These are phyloP conservation scores for Trematomus loennbergii DNA, from an alignment of 2,113 vertebrate genomes.

Conservation along the genomic window DNA sequence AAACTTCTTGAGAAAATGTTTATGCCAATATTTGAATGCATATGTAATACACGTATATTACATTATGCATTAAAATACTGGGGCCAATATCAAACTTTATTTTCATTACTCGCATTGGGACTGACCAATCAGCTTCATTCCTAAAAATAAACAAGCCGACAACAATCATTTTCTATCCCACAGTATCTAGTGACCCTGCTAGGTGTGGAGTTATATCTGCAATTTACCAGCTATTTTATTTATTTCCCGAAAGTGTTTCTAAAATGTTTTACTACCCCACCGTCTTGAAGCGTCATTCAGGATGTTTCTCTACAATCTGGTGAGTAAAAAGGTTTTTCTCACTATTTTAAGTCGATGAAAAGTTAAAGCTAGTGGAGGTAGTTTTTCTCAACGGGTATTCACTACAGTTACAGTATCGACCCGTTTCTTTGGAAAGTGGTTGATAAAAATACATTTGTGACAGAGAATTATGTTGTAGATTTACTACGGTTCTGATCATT, in stretches of 20 bases:
- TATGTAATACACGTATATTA: no score
- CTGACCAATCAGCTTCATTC: constrained; percentile 40
- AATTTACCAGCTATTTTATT: neutral
- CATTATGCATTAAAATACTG: neutral
- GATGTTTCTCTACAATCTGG: constrained; percentile 91
- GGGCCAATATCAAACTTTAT: neutral
- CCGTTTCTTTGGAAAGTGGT: neutral
- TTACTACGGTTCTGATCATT: no score
- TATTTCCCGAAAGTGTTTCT: neutral
- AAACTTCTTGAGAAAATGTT: no score
- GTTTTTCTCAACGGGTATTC: neutral
- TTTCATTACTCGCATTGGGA: no score
- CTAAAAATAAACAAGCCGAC: neutral
- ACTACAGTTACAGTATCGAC: neutral
- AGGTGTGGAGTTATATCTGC: neutral
- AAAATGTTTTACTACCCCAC: constrained; percentile 90
- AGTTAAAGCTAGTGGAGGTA: neutral
- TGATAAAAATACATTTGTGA: no score
- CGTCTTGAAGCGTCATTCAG: constrained; percentile 85
- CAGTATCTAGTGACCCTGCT: neutral
- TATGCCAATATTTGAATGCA: neutral
- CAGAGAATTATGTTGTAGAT: no score
- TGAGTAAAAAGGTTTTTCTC: constrained; percentile 66
- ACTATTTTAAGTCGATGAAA: neutral
- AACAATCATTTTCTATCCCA: neutral